Evolutionary conservation across 1,140 invertebrate species (phyloP).

Genomic region (Calliphora vicina): DNA sequence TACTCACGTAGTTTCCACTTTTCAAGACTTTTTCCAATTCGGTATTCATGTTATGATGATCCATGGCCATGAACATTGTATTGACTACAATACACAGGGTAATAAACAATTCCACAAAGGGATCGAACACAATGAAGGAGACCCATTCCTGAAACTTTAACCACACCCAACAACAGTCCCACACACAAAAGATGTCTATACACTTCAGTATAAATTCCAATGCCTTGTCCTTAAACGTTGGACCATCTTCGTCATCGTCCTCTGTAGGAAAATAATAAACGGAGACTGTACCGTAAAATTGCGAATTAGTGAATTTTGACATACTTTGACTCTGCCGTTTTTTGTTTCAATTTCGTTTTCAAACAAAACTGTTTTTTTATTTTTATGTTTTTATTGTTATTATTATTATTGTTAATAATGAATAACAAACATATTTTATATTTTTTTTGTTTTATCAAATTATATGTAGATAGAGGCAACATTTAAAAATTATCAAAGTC

Average conservation of each 20-base stretch:
- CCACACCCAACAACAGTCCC: slow-evolving; percentile 95
- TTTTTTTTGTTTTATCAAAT: background rate
- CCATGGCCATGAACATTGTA: slow-evolving; percentile 97
- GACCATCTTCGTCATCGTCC: slow-evolving; percentile 86
- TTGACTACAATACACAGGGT: slow-evolving; percentile 98
- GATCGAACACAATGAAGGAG: slow-evolving; percentile 93
- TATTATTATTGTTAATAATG: slow-evolving; percentile 7
- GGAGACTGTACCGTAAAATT: slow-evolving; percentile 77
- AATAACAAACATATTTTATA: slow-evolving; percentile 2
- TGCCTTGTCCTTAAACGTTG: slow-evolving; percentile 85
- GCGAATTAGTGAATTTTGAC: slow-evolving; percentile 72
- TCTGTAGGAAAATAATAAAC: slow-evolving; percentile 92
- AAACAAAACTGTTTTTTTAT: slow-evolving; percentile 23
- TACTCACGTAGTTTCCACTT: slow-evolving; percentile 93
- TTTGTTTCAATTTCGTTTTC: slow-evolving; percentile 49
- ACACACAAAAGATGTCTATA: slow-evolving; percentile 94
- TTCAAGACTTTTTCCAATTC: slow-evolving; percentile 85
- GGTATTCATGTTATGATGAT: slow-evolving; percentile 93
- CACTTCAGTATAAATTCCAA: slow-evolving; percentile 77
- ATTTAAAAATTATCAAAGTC: background rate
- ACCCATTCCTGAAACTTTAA: slow-evolving; percentile 89
- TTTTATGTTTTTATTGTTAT: slow-evolving; percentile 1
- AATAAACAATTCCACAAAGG: slow-evolving; percentile 97
- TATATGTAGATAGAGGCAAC: too few relatives aligned
- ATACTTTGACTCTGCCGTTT: slow-evolving; percentile 72